Base-by-base conservation (phyloP, 2,113 vertebrate species). In the Scartelaos histophorus region DNA sequence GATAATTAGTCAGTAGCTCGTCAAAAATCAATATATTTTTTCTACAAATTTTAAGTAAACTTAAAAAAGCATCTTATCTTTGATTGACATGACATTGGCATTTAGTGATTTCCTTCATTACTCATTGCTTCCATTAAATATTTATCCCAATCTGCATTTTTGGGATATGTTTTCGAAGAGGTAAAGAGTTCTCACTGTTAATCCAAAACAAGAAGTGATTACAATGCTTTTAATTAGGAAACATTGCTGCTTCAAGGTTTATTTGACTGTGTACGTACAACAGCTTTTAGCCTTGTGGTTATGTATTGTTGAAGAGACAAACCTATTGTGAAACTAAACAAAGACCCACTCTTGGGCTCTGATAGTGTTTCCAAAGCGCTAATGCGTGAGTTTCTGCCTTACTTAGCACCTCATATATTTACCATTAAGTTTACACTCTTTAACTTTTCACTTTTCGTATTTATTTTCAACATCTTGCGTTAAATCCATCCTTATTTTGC, bases 381-480 rank as follows among this genome's bases (percentile, higher is more conserved):
- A 61, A 61, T 61, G 24, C 58, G 10, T 17, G 15, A 5, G 15
- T 34, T 34, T 34, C 15, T 34, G 24, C 24, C 13, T 34, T 34
- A 34, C 25, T 61, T 61, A 61, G 24, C 58, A 34, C 25, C 58
- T 61, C 58, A 61, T 61, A 25, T 15, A 78, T 77, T 87, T 79
- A 70, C 64, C 67, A 54, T 73, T 24, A 22, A 57, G 45, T 46
- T 60, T 70, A 46, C 70, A 24, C 49, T 12, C 19, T 66, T 29
- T 25, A 21, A 34, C 73, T 71, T 68, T 56, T 15, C 70, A 75
- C 72, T 61, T 74, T 45, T 54, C 71, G 76, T 80, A 71, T 84
- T 84, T 79, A 81, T 79, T 60, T 82, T 70, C 66, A 80, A 82
- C 15, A 61, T 46, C 19, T 81, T 38, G 43, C 58, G 70, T 75